phyloP scores from a whole-genome alignment of 2,797 vertebrate species.

The Labroides dimidiatus region DNA sequence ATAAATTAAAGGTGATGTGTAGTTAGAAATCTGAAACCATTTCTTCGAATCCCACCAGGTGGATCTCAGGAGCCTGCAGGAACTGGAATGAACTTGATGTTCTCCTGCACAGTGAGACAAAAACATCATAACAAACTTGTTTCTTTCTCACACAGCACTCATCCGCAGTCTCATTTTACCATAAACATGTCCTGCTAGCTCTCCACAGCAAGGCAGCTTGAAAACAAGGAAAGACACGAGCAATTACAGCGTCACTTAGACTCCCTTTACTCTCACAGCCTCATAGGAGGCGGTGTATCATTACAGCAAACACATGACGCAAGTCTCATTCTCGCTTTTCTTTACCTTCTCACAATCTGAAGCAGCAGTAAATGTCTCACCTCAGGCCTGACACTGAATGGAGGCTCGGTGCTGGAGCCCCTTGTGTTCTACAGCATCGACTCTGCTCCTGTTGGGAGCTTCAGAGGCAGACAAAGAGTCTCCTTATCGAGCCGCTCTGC shows the following conservation, averaged over 20 bases:
- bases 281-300: conserved; percentile 46
- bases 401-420: conserved; percentile 8
- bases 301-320: conserved; percentile 62
- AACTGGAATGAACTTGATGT: conserved; percentile 28
- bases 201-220: conserved; percentile 39
- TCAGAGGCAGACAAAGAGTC: conserved; percentile 65
- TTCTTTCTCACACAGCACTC: conserved; percentile 61
- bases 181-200: conserved; percentile 71
- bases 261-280: conserved; percentile 27
- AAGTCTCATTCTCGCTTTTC: conserved; percentile 13
- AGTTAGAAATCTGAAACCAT: conserved; percentile 1
- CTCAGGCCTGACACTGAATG: conserved; percentile 20
- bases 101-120: conserved; percentile 33
- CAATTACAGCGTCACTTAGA: conserved; percentile 39
- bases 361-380: conserved; percentile 25
- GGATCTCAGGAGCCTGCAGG: conserved; percentile 21
- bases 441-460: conserved; percentile 47
- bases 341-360: conserved; percentile 32
- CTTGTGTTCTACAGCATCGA: conserved; percentile 33
- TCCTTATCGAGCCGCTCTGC: conserved; percentile 67
- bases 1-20: not conserved
- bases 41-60: conserved; percentile 14
- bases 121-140: conserved; percentile 53
- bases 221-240: conserved; percentile 54
- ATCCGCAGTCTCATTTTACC: conserved; percentile 63